phyloP scores from a whole-genome alignment of 1,140 invertebrate genomes.

The Musca domestica region DNA sequence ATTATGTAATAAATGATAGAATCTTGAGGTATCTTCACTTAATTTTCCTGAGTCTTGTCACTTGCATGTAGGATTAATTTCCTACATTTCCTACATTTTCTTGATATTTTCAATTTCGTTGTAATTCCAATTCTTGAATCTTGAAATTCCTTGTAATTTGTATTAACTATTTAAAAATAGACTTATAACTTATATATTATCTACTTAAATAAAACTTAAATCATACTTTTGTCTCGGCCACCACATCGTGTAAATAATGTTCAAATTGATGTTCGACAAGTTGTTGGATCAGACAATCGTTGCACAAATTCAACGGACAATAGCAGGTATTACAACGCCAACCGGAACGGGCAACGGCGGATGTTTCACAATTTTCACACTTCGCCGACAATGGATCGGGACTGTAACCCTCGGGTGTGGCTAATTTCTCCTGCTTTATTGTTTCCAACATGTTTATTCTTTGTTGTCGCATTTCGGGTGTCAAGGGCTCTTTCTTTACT shows the following conservation, averaged over 20 bases:
- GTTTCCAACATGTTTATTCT: slow-evolving; percentile 46
- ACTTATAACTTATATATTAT: not conserved
- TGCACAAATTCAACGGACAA: slow-evolving; percentile 42
- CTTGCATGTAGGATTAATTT: too few species aligned
- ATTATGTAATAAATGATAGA: too few species aligned
- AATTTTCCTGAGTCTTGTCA: too few species aligned
- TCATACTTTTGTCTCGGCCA: slow-evolving; percentile 4
- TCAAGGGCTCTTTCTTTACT: not conserved
- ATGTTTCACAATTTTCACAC: slow-evolving; percentile 67
- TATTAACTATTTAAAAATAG: not conserved
- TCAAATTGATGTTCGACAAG: slow-evolving; percentile 38
- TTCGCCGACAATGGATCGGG: slow-evolving; percentile 58
- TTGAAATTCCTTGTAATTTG: not conserved
- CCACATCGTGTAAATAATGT: slow-evolving; percentile 43
- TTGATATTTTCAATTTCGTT: not conserved
- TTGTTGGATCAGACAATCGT: slow-evolving; percentile 42
- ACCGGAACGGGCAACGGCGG: slow-evolving; percentile 65
- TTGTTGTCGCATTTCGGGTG: slow-evolving; percentile 16
- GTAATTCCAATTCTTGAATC: too few species aligned
- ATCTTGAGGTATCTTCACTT: not conserved
- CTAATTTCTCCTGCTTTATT: slow-evolving; percentile 44
- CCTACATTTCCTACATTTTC: too few species aligned
- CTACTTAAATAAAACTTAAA: not conserved
- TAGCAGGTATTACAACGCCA: slow-evolving; percentile 67
- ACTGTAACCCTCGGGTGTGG: slow-evolving; percentile 38